Conservation (phyloP, 2,888 invertebrate species). For the Agrotis clavis region DNA sequence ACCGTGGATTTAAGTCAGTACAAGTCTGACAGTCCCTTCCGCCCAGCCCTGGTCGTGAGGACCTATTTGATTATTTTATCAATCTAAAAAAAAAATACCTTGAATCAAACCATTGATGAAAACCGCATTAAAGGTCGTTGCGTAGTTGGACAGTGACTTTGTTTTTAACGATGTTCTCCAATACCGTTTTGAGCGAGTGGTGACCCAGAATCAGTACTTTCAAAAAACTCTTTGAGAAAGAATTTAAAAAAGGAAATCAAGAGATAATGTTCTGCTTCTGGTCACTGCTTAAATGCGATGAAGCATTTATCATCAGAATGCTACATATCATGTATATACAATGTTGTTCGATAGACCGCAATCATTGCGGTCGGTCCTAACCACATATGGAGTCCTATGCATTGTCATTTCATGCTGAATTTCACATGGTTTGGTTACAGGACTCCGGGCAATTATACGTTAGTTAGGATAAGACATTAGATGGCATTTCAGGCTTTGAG, state of each 20-base stretch:
- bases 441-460: constrained; percentile 7
- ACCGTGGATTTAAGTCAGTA: too few species aligned
- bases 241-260: too few species aligned
- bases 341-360: constrained; percentile 38
- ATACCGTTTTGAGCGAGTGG: not conserved
- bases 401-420: constrained; percentile 35
- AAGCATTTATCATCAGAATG: constrained; percentile 11
- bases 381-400: constrained; percentile 11
- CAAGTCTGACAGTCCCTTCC: too few species aligned
- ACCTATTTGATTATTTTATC: too few species aligned
- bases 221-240: too few species aligned
- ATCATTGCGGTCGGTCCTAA: constrained; percentile 38
- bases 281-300: not conserved
- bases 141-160: not conserved
- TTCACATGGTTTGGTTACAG: constrained; percentile 8
- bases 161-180: not conserved
- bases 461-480: not conserved
- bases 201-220: too few species aligned
- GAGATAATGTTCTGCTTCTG: not conserved
- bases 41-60: too few species aligned
- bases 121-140: too few species aligned
- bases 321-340: constrained; percentile 22
- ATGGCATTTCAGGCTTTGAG: not conserved
- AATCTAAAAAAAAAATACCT: too few species aligned
- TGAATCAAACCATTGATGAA: too few species aligned